Conservation (phyloP, 2,888 invertebrate species). For the Drosophila cyrtoloma region DNA sequence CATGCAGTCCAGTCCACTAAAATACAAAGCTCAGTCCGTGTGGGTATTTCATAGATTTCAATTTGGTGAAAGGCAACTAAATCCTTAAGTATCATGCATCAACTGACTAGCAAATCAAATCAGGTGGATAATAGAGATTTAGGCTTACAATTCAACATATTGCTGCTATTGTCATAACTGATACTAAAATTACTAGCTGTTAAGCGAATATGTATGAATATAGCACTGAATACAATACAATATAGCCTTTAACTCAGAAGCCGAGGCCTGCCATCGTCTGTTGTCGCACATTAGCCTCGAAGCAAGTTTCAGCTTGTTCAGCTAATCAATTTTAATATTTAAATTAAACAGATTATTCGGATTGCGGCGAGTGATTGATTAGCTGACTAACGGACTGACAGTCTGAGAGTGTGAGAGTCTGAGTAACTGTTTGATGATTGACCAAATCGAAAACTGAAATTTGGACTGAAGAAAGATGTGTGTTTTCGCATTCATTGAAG, state of each 20-base stretch:
- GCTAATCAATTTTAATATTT: background rate
- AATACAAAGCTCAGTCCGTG: slow-evolving; percentile 1
- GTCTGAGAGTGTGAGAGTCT: too few species aligned
- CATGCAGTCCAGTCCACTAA: slow-evolving; percentile 18
- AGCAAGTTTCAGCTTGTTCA: background rate
- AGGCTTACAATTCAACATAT: background rate
- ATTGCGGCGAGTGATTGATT: too few species aligned
- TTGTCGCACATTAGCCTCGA: background rate
- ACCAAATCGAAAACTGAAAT: background rate
- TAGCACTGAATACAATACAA: background rate
- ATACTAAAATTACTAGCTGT: background rate
- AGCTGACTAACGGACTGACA: too few species aligned
- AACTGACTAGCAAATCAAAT: background rate
- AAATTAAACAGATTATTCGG: background rate
- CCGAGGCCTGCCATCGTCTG: background rate
- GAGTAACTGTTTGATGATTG: background rate
- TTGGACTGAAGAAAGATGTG: background rate
- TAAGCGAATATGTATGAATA: background rate
- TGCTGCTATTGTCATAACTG: background rate
- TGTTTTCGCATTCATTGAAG: background rate
- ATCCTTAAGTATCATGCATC: background rate
- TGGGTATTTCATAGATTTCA: background rate
- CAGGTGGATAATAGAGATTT: background rate
- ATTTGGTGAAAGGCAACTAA: background rate
- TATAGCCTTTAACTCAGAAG: background rate